Percentiles rank a stretch among this genome's conserved stretches.
These are phyloP conservation scores for Cephus sareptanus DNA, from an alignment of 2,888 invertebrate species.

Conservation along the genomic window DNA sequence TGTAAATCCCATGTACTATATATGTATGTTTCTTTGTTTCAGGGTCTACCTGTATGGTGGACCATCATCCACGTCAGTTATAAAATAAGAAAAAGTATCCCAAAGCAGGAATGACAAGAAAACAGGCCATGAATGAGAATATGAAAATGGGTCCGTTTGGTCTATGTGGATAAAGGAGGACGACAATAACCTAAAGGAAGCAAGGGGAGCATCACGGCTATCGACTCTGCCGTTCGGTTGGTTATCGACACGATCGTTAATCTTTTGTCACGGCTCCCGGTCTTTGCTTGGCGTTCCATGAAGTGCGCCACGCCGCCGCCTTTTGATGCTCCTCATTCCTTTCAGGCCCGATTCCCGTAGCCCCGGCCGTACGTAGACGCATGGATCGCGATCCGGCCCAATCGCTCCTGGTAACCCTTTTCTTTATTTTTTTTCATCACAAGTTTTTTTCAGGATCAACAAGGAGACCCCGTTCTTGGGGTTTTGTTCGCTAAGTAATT, in stretches of 20 bases:
- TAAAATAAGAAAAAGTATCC: too few species aligned
- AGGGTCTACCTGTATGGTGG: too few species aligned
- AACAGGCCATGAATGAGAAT: too few species aligned
- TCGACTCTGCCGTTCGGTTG: not conserved
- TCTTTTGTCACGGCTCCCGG: slow-evolving; percentile 41
- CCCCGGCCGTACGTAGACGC: not conserved
- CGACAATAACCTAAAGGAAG: too few species aligned
- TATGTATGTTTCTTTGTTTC: too few species aligned
- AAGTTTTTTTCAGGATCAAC: too few species aligned
- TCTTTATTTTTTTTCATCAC: slow-evolving; percentile 4
- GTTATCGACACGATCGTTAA: slow-evolving; percentile 12
- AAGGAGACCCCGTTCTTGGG: slow-evolving; percentile 18
- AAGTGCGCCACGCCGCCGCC: slow-evolving; percentile 14
- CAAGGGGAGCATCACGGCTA: not conserved
- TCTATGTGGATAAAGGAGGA: too few species aligned
- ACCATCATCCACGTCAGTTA: too few species aligned
- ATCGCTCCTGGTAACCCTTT: slow-evolving; percentile 2
- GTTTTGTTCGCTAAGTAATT: slow-evolving; percentile 49
- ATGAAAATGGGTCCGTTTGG: too few species aligned
- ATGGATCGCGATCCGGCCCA: too few species aligned
- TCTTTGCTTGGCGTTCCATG: slow-evolving; percentile 19
- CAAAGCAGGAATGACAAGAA: too few species aligned
- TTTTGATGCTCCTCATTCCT: slow-evolving; percentile 35
- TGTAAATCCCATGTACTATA: too few species aligned
- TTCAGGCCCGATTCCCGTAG: slow-evolving; percentile 18